Conservation (phyloP, 1,140 invertebrate species). For the Drosophila nannoptera region DNA sequence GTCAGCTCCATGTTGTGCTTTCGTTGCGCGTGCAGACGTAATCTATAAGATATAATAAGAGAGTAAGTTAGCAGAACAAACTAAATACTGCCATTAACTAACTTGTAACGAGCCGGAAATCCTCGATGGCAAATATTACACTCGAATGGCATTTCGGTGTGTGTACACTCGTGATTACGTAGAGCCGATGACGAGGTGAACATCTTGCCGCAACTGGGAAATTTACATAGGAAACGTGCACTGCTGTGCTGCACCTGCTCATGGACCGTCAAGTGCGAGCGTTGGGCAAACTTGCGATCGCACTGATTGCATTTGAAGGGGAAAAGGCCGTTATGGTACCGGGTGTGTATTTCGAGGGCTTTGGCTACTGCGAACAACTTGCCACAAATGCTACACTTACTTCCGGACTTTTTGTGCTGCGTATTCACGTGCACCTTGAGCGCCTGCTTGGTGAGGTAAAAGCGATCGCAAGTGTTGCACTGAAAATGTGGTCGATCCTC, state of each 20-base stretch:
- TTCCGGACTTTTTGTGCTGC: constrained; percentile 38
- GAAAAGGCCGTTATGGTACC: constrained; percentile 82
- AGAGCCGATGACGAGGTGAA: constrained; percentile 58
- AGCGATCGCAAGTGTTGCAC: constrained; percentile 41
- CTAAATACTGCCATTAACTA: constrained; percentile 15
- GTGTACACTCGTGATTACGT: constrained; percentile 55
- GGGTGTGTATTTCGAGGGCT: constrained; percentile 82
- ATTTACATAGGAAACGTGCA: constrained; percentile 50
- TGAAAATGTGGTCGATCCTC: constrained; percentile 42
- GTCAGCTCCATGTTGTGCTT: constrained; percentile 43
- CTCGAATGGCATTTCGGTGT: constrained; percentile 62
- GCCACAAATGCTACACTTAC: constrained; percentile 78
- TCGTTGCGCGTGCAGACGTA: constrained; percentile 46
- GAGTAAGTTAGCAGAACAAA: background rate
- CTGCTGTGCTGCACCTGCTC: constrained; percentile 51
- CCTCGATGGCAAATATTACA: constrained; percentile 52
- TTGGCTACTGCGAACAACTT: constrained; percentile 80
- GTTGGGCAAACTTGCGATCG: constrained; percentile 87
- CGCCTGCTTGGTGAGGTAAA: constrained; percentile 51
- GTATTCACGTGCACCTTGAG: constrained; percentile 48
- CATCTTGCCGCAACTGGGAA: constrained; percentile 42
- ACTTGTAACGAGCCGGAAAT: constrained; percentile 60
- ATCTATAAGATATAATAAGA: constrained; percentile 16
- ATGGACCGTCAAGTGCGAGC: constrained; percentile 57
- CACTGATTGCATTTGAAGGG: constrained; percentile 88